Base-by-base conservation (phyloP, 2,888 invertebrate species). In the Trichopria drosophilae region DNA sequence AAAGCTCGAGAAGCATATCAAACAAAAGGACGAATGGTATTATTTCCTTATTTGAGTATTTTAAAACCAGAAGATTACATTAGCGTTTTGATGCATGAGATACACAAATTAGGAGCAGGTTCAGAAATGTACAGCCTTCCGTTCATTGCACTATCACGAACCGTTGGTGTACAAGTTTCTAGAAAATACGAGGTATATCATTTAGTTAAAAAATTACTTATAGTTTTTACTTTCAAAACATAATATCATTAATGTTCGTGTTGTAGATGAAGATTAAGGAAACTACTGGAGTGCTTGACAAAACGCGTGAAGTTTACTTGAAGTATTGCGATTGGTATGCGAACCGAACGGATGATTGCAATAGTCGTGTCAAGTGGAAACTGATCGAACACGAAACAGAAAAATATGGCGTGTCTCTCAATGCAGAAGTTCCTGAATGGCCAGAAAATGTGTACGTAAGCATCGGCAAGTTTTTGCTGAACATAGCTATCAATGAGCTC, bases 391-490 rank as follows among this genome's bases (percentile, higher is more conserved):
- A 84, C 57, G 73, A 78, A 53, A 60, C 57, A 55, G 58, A 58
- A 57, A 61, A 51, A 6, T 7, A 40, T 6, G 68, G 67, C 2
- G 22, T 52, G 15, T 63, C 67, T 1, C 46, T 82, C 80, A 81
- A 84, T 59, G 62, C 77, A 4, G 77, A 76, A 23, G 81, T 85
- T 57, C 77, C 79, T 9, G 71, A 77, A 0, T 93, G 92, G 93
- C 85, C 87, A 0, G 70, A 78, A 9, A 79, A 82, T 51, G 81
- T 86, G 36, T 72, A 85, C 7, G 73, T 77, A 40, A 82, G 81
- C 32, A 78, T 95, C 37, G 95, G 95, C 28, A 86, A 86, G 65
- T 91, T 93, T 73, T 78, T 96, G 0, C 93, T 91, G 71, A 87
- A 89, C 61, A 89, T 95, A 34, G 84, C 95, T 10, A 82, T 93